phyloP scores from a whole-genome alignment of 2,888 invertebrate genomes.

The Uloborus plumipes region DNA sequence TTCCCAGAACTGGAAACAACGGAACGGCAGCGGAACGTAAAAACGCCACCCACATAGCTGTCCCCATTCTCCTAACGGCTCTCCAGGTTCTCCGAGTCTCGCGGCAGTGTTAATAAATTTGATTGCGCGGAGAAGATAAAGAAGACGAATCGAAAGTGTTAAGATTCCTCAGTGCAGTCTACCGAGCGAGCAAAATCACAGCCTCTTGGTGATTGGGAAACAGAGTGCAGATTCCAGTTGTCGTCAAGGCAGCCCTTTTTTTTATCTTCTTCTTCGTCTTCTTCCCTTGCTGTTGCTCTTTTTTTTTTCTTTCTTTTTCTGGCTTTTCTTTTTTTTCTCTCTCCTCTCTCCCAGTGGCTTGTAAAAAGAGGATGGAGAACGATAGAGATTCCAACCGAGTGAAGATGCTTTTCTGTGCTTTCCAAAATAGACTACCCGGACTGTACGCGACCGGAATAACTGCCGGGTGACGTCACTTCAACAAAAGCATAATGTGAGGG shows the following conservation, averaged over 20 bases:
- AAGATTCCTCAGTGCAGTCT: slow-evolving; percentile 23
- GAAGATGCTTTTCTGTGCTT: slow-evolving; percentile 34
- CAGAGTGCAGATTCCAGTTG: slow-evolving; percentile 19
- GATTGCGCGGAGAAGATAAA: slow-evolving; percentile 24
- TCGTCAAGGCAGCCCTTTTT: slow-evolving; percentile 13
- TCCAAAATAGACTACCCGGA: slow-evolving; percentile 48
- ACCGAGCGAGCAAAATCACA: slow-evolving; percentile 24
- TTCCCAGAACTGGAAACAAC: too few relatives aligned
- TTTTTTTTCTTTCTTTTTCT: slow-evolving; percentile 13
- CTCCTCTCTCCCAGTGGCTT: slow-evolving; percentile 8
- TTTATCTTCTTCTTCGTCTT: slow-evolving; percentile 6
- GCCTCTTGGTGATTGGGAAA: slow-evolving; percentile 31
- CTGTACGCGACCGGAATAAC: slow-evolving; percentile 40
- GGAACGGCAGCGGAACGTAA: too few relatives aligned
- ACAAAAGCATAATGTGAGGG: slow-evolving; percentile 26
- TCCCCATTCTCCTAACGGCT: too few relatives aligned
- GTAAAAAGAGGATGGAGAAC: slow-evolving; percentile 37
- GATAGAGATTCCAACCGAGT: slow-evolving; percentile 38
- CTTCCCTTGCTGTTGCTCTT: not conserved
- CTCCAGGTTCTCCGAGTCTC: not conserved
- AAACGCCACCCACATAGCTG: too few relatives aligned
- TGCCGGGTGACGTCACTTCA: slow-evolving; percentile 38
- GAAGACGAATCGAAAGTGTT: slow-evolving; percentile 39
- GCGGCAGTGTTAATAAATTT: slow-evolving; percentile 31
- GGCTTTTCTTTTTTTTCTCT: slow-evolving; percentile 6